Percentiles rank a stretch among this genome's conserved stretches.
These are phyloP conservation scores for Dolichopus griseipennis DNA, from an alignment of 2,888 invertebrate genomes.

Conservation along the genomic window DNA sequence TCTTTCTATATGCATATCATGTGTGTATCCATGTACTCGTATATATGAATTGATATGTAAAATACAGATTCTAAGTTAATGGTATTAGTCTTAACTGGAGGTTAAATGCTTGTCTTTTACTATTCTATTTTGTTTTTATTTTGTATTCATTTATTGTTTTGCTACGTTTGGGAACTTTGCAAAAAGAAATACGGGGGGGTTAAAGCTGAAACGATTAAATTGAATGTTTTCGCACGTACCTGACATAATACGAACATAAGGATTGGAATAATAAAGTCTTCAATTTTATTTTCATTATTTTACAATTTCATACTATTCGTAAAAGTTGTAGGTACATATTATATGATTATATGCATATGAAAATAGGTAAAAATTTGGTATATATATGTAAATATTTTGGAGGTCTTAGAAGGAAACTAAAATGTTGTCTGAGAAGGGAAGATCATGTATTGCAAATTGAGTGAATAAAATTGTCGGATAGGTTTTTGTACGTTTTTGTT, in stretches of 20 bases:
- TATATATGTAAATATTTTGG: too few relatives aligned
- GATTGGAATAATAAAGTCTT: constrained; percentile 4
- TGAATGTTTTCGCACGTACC: constrained; percentile 3
- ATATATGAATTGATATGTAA: too few relatives aligned
- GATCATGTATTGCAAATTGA: neutral
- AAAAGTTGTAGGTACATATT: neutral
- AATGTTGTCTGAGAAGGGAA: neutral
- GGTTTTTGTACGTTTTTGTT: neutral
- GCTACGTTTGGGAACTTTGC: too few relatives aligned
- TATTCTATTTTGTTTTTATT: too few relatives aligned
- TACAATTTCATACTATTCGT: neutral
- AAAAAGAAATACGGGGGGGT: too few relatives aligned
- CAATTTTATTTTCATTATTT: neutral
- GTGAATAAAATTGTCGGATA: neutral
- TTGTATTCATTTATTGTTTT: too few relatives aligned
- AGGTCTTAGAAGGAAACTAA: too few relatives aligned
- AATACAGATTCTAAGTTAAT: too few relatives aligned
- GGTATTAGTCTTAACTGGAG: too few relatives aligned
- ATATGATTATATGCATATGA: neutral
- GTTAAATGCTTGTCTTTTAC: too few relatives aligned
- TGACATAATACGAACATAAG: neutral
- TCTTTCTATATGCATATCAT: too few relatives aligned
- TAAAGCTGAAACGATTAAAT: neutral
- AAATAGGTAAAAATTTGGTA: neutral
- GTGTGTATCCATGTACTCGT: too few relatives aligned